Evolutionary conservation across 2,797 vertebrate species (phyloP).

Genomic region (Ataeniobius toweri): DNA sequence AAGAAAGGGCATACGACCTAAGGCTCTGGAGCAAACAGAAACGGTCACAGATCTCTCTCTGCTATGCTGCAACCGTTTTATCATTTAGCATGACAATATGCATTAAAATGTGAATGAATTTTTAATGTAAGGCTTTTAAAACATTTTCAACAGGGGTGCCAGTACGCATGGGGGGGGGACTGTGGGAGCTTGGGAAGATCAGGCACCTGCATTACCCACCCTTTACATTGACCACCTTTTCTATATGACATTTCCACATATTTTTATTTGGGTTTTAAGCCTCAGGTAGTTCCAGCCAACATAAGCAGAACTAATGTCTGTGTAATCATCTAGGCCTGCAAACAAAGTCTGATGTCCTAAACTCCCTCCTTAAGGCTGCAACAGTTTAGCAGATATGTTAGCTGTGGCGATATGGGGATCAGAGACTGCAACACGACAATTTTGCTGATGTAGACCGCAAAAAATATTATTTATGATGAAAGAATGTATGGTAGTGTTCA

Average conservation of each 20-base stretch:
- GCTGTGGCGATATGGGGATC: not conserved
- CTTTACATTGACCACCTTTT: not conserved
- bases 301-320: not conserved
- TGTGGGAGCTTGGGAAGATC: too few species aligned
- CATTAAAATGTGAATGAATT: too few species aligned
- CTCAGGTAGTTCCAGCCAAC: not conserved
- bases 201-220: not conserved
- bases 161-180: too few species aligned
- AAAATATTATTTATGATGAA: not conserved
- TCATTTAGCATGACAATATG: too few species aligned
- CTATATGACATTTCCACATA: not conserved
- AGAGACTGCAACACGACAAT: not conserved
- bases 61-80: too few species aligned
- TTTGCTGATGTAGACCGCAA: not conserved
- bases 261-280: not conserved
- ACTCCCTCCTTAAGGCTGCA: not conserved
- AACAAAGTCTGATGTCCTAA: not conserved
- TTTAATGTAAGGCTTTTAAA: too few species aligned
- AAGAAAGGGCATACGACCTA: too few species aligned
- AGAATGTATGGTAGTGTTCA: not conserved
- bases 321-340: not conserved
- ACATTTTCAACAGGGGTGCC: too few species aligned
- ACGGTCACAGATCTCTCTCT: too few species aligned
- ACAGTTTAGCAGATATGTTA: not conserved
- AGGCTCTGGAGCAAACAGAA: too few species aligned